Evolutionary conservation across 2,113 vertebrate genomes (phyloP).

Genomic region (Dasypus novemcinctus): DNA sequence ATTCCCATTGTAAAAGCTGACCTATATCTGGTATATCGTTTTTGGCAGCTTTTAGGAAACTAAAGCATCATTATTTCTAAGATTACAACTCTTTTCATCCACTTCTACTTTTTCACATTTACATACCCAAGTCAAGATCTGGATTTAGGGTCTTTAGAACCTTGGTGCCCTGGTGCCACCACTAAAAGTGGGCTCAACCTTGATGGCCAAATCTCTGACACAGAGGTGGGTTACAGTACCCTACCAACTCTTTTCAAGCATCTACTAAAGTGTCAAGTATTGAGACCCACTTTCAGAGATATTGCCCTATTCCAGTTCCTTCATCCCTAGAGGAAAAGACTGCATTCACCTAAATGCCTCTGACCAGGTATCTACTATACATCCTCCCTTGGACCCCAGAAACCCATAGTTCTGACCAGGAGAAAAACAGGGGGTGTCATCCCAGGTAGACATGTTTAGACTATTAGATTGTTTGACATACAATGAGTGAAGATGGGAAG

Average conservation of each 20-base stretch:
- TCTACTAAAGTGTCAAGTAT: not conserved
- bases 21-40: too few relatives aligned
- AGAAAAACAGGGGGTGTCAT: not conserved
- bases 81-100: not conserved
- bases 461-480: not conserved
- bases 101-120: not conserved
- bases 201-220: not conserved
- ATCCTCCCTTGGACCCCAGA: not conserved
- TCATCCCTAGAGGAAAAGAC: not conserved
- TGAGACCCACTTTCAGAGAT: not conserved
- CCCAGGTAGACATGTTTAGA: not conserved
- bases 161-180: not conserved
- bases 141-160: not conserved
- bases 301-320: not conserved
- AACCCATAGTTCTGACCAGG: not conserved
- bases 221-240: not conserved
- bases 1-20: too few relatives aligned
- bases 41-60: too few relatives aligned
- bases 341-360: not conserved
- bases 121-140: not conserved
- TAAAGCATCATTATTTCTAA: not conserved
- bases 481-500: not conserved
- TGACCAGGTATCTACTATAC: not conserved
- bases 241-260: not conserved
- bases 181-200: not conserved